These are phyloP conservation scores for Eristalis tenax DNA, from an alignment of 2,888 invertebrate species.

Conservation along the genomic window DNA sequence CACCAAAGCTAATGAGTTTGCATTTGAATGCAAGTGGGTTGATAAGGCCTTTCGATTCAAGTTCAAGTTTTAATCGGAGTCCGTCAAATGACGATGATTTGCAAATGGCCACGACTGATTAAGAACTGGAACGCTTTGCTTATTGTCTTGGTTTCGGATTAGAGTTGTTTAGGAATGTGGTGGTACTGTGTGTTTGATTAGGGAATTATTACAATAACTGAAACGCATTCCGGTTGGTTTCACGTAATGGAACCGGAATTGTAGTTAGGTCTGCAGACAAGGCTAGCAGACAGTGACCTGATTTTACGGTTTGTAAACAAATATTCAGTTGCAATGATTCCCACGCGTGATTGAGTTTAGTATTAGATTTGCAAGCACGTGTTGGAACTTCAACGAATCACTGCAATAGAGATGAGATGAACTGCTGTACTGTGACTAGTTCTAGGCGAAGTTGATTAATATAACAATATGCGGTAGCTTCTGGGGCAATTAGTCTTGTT, in stretches of 20 bases:
- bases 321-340: too few species aligned
- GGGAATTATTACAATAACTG: neutral
- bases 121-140: neutral
- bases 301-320: neutral
- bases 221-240: neutral
- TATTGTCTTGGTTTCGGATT: neutral
- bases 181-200: neutral
- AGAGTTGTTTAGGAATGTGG: neutral
- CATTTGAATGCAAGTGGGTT: conserved; percentile 40
- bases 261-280: neutral
- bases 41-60: conserved; percentile 47
- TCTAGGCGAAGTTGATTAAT: too few species aligned
- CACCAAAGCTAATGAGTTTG: conserved; percentile 32
- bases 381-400: too few species aligned
- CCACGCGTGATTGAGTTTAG: too few species aligned
- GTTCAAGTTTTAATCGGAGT: conserved; percentile 53
- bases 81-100: neutral
- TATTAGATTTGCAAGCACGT: too few species aligned
- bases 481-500: too few species aligned
- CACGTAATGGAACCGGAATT: neutral
- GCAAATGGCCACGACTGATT: neutral
- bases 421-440: too few species aligned
- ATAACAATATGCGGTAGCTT: too few species aligned
- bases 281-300: neutral
- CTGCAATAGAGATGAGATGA: too few species aligned